Percentiles rank a stretch among this genome's conserved stretches.
phyloP scores from a whole-genome alignment of 2,888 invertebrate genomes.

The Anthophora plumipes region DNA sequence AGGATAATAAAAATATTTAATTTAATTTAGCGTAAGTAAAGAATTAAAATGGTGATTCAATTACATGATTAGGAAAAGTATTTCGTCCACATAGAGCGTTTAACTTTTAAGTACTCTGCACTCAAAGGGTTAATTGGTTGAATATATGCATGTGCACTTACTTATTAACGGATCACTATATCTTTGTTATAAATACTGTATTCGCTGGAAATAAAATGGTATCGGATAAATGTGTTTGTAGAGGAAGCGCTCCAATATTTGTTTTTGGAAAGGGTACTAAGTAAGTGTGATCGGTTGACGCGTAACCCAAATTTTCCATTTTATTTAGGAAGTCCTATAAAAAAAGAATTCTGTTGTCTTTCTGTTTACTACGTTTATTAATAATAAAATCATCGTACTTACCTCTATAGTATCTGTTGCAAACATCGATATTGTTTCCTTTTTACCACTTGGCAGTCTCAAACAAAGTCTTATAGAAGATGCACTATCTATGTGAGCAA shows the following conservation, averaged over 20 bases:
- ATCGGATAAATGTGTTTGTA: slow-evolving; percentile 77
- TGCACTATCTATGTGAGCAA: slow-evolving; percentile 68
- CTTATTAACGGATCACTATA: slow-evolving; percentile 72
- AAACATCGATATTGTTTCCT: slow-evolving; percentile 80
- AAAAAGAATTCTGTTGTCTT: neutral
- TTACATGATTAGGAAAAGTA: no score
- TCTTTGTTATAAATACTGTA: slow-evolving; percentile 83
- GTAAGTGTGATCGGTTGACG: slow-evolving; percentile 80
- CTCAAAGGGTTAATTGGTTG: no score
- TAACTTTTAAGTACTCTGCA: no score
- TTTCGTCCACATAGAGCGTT: no score
- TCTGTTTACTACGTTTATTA: neutral
- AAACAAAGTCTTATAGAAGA: slow-evolving; percentile 80
- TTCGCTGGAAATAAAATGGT: slow-evolving; percentile 83
- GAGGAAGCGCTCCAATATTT: slow-evolving; percentile 79
- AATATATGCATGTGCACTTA: neutral
- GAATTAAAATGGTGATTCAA: no score
- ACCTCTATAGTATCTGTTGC: slow-evolving; percentile 80
- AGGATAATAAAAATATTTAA: no score
- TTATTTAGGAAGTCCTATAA: slow-evolving; percentile 78
- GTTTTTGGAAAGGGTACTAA: slow-evolving; percentile 82
- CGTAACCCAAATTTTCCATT: slow-evolving; percentile 81
- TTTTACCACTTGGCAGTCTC: slow-evolving; percentile 81
- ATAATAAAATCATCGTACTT: slow-evolving; percentile 31
- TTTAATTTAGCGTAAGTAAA: no score